Evolutionary conservation across 2,113 vertebrate species (phyloP).

Genomic region (Rhea pennata): DNA sequence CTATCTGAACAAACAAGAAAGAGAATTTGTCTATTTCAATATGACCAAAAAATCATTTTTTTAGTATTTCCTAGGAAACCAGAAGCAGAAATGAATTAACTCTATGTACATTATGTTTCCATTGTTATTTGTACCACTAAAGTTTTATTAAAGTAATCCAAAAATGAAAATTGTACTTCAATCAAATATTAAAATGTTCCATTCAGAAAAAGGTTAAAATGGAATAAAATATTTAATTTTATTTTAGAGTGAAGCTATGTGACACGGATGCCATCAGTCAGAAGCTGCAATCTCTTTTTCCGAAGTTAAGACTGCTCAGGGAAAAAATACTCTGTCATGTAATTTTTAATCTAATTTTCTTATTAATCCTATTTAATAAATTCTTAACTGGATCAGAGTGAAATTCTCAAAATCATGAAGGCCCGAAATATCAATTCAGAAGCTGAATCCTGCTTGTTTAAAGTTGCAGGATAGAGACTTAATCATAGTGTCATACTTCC

Average conservation of each 20-base stretch:
- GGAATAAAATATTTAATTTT: not conserved
- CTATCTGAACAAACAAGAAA: not conserved
- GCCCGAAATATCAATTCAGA: not conserved
- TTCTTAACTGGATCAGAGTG: not conserved
- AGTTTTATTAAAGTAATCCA: not conserved
- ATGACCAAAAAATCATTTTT: not conserved
- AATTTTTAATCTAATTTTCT: not conserved
- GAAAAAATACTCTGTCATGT: not conserved
- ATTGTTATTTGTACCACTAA: not conserved
- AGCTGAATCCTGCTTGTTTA: not conserved
- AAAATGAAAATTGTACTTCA: not conserved
- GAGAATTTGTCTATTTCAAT: not conserved
- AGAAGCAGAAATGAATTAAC: not conserved
- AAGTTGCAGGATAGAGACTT: not conserved
- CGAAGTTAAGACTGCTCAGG: not conserved
- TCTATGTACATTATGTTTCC: no score
- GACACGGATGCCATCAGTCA: not conserved
- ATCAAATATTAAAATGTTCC: not conserved
- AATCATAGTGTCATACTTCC: not conserved
- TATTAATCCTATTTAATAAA: not conserved
- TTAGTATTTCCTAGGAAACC: not conserved
- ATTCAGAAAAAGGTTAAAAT: not conserved
- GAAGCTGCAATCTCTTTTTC: not conserved
- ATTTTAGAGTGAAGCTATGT: not conserved
- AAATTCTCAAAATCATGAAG: not conserved